phyloP scores from a whole-genome alignment of 2,113 vertebrate species.

The Psephotus haematonotus region DNA sequence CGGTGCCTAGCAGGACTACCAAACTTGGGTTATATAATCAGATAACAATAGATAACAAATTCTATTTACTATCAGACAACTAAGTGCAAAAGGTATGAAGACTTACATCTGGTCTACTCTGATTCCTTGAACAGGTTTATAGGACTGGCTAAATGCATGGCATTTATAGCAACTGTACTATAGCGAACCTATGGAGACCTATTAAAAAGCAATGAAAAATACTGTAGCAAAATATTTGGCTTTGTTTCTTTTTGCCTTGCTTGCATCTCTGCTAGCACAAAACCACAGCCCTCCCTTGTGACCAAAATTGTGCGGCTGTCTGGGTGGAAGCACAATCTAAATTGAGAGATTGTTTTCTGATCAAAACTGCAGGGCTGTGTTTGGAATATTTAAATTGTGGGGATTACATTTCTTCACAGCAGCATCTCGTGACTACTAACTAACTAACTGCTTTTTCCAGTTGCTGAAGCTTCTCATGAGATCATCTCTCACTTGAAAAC shows the following conservation, averaged over 20 bases:
- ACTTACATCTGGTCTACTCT: not conserved
- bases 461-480: not conserved
- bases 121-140: not conserved
- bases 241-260: not conserved
- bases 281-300: not conserved
- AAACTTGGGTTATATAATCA: not conserved
- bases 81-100: not conserved
- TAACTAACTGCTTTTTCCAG: not conserved
- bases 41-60: slow-evolving; percentile 44
- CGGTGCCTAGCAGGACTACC: slow-evolving; percentile 26
- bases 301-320: not conserved
- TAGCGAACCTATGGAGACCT: not conserved
- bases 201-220: not conserved
- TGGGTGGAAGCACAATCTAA: not conserved
- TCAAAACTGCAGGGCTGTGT: not conserved
- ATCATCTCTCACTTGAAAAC: not conserved
- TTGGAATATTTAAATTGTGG: not conserved
- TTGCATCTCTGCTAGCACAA: not conserved
- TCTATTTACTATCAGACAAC: slow-evolving; percentile 16
- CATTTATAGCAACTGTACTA: not conserved
- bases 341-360: not conserved
- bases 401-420: not conserved
- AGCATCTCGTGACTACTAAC: not conserved
- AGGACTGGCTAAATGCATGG: not conserved
- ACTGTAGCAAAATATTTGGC: not conserved